A percentile compares a stretch with the other conserved stretches of the same genome.
Evolutionary conservation across 2,113 vertebrate species (phyloP).

Genomic region (Leptosomus discolor): DNA sequence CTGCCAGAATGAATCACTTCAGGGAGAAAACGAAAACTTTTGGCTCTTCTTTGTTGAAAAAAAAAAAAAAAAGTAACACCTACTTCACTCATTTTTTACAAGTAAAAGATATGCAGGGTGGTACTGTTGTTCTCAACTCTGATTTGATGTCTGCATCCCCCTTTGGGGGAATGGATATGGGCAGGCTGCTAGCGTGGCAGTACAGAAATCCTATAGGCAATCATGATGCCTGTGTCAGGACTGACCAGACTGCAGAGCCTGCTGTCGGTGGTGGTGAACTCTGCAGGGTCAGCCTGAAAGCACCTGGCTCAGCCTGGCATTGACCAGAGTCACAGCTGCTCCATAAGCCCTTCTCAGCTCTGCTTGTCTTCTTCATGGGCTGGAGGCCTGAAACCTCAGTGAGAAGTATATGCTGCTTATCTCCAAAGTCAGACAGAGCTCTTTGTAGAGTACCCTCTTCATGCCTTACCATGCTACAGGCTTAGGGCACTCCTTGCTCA

Average conservation of each 20-base stretch:
- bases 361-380: accelerated
- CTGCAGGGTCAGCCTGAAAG: background rate
- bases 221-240: background rate
- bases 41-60: background rate
- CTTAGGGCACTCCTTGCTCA: background rate
- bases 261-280: accelerated
- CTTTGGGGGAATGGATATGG: background rate
- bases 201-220: background rate
- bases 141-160: background rate
- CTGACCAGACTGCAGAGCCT: background rate
- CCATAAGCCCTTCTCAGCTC: accelerated
- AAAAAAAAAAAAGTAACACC: too few relatives aligned
- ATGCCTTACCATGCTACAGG: background rate
- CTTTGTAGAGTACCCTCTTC: background rate
- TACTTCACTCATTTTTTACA: background rate
- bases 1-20: background rate
- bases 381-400: background rate
- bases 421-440: background rate
- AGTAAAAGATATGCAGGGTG: background rate
- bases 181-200: background rate
- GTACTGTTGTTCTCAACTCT: background rate
- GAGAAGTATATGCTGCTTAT: background rate
- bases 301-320: background rate
- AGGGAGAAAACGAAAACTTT: background rate
- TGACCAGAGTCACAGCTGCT: background rate